A percentile compares a stretch with the other conserved stretches of the same genome.
Conservation (phyloP, 2,888 invertebrate genomes). For the Augochlorella aurata region DNA sequence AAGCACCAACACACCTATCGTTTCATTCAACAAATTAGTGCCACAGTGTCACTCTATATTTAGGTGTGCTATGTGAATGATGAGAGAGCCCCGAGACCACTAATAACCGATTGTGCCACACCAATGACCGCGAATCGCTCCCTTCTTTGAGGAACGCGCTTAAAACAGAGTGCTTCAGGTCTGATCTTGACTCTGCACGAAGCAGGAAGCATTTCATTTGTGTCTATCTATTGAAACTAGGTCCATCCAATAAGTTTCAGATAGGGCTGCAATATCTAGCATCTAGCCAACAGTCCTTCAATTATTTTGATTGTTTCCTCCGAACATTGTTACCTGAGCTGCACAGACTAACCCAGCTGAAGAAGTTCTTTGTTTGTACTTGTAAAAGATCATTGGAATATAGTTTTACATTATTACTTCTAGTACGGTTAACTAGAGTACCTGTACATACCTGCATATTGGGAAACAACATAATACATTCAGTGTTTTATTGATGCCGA, state of each 20-base stretch:
- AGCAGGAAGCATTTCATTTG: conserved; percentile 5
- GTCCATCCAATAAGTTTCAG: not conserved
- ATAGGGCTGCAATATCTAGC: not conserved
- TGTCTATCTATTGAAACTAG: too few species aligned
- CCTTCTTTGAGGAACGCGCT: conserved; percentile 47
- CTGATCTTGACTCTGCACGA: conserved; percentile 47
- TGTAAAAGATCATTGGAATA: too few species aligned
- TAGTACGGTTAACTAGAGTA: too few species aligned
- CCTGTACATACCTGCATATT: too few species aligned
- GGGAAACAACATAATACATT: too few species aligned
- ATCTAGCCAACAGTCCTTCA: not conserved
- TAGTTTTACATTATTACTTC: too few species aligned
- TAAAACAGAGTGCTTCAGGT: conserved; percentile 28
- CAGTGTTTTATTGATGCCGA: too few species aligned
- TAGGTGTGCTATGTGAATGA: conserved; percentile 69
- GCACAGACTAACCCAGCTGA: too few species aligned
- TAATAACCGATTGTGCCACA: conserved; percentile 62
- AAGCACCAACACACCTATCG: conserved; percentile 77
- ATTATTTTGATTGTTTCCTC: not conserved
- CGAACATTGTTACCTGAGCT: too few species aligned
- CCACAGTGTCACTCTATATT: conserved; percentile 81
- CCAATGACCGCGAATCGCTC: conserved; percentile 57
- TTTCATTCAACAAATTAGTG: conserved; percentile 80
- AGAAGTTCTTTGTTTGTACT: too few species aligned
- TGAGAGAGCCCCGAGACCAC: conserved; percentile 50